A percentile compares a stretch with the other conserved stretches of the same genome.
Conservation (phyloP, 2,888 invertebrate species). For the Crossocerus cetratus region DNA sequence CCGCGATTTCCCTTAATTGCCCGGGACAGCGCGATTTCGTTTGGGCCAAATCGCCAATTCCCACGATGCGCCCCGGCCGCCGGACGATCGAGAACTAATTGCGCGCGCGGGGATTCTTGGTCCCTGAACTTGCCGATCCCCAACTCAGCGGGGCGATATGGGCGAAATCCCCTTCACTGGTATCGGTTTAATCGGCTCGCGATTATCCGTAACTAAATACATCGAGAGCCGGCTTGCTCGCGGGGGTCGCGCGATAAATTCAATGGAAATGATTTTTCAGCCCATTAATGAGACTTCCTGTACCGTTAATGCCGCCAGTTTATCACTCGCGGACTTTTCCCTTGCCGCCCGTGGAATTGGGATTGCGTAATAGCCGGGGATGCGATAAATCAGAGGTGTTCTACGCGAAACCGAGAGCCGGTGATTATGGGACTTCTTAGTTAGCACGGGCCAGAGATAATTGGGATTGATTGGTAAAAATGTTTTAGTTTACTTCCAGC, state of each 20-base stretch:
- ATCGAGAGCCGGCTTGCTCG: too few species aligned
- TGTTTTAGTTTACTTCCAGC: background rate
- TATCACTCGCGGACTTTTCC: background rate
- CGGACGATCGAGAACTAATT: background rate
- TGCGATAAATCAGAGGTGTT: background rate
- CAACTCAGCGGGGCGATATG: background rate
- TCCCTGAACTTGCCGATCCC: background rate
- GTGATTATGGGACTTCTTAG: background rate
- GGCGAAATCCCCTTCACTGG: background rate
- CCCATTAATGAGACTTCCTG: background rate
- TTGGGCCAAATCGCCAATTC: too few species aligned
- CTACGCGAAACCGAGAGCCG: background rate
- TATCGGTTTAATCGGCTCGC: background rate
- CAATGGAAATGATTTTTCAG: background rate
- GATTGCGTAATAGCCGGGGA: background rate
- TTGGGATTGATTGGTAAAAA: background rate
- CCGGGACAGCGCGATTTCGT: too few species aligned
- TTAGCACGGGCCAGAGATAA: background rate
- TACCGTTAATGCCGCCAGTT: background rate
- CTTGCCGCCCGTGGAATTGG: background rate
- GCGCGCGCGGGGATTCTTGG: background rate
- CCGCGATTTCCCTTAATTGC: too few species aligned
- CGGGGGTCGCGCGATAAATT: background rate
- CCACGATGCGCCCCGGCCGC: too few species aligned
- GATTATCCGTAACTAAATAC: background rate